Conservation (phyloP, 53 echinoderm and acorn worm species). For the Pentamera pediparva region DNA sequence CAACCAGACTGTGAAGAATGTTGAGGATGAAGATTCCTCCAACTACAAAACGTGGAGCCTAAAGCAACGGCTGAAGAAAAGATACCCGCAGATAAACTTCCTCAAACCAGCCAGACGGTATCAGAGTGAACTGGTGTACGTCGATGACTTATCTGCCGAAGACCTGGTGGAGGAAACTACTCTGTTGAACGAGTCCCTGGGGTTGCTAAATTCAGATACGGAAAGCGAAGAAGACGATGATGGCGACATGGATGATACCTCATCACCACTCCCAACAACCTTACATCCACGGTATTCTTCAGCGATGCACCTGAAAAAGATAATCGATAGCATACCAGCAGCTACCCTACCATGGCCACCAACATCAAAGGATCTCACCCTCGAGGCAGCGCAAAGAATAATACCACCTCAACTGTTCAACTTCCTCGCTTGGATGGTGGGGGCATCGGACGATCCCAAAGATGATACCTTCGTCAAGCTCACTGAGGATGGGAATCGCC, state of each 20-base stretch:
- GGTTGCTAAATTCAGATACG: not conserved
- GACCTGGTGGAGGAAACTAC: constrained; percentile 19
- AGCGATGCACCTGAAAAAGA: not conserved
- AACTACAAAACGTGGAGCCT: constrained; percentile 36
- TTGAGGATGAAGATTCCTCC: constrained; percentile 32
- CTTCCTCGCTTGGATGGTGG: constrained; percentile 49
- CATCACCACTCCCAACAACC: too few species aligned
- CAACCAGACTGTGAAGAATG: constrained; percentile 30
- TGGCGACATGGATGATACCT: too few species aligned
- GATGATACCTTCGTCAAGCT: not conserved
- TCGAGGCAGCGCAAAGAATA: constrained; percentile 29
- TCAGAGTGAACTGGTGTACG: constrained; percentile 41
- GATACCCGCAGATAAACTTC: constrained; percentile 46
- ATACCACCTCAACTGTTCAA: constrained; percentile 40
- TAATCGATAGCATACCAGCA: not conserved
- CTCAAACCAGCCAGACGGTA: not conserved
- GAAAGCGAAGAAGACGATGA: not conserved
- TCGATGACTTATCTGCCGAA: constrained; percentile 26
- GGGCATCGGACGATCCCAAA: constrained; percentile 26
- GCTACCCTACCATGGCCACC: constrained; percentile 53
- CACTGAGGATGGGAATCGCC: constrained; percentile 9
- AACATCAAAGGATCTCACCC: constrained; percentile 34
- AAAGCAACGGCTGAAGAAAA: constrained; percentile 24
- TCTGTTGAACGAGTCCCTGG: not conserved
- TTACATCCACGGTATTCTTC: not conserved